These are phyloP conservation scores for Macrosteles quadrilineatus DNA, from an alignment of 1,140 invertebrate species.

Conservation along the genomic window DNA sequence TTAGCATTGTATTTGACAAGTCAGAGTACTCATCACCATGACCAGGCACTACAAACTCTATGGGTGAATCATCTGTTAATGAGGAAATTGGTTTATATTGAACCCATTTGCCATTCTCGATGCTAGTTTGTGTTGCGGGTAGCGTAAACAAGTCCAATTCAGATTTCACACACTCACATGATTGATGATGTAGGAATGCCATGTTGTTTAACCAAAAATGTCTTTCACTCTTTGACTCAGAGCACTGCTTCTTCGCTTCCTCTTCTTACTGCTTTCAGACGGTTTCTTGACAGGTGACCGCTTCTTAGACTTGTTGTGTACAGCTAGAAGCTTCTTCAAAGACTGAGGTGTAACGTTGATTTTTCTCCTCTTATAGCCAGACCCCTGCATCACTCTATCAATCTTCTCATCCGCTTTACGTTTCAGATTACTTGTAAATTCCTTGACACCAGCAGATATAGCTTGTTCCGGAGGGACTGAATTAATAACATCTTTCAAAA, in stretches of 20 bases:
- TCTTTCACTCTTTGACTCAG: neutral
- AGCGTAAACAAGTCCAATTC: constrained; percentile 16
- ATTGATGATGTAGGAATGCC: constrained; percentile 10
- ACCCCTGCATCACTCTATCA: neutral
- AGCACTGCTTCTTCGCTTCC: neutral
- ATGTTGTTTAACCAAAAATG: constrained; percentile 17
- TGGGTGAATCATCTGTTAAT: constrained; percentile 45
- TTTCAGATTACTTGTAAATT: constrained; percentile 4
- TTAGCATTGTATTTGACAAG: constrained; percentile 48
- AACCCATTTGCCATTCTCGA: too few species aligned
- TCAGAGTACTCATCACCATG: constrained; percentile 49
- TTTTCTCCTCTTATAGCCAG: constrained; percentile 6
- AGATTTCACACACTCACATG: constrained; percentile 20
- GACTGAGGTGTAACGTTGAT: constrained; percentile 7
- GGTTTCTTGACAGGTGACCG: constrained; percentile 41
- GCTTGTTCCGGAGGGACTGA: neutral
- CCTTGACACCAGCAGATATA: neutral
- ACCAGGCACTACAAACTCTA: constrained; percentile 50
- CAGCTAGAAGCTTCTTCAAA: neutral
- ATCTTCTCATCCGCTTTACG: neutral
- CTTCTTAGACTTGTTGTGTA: constrained; percentile 31
- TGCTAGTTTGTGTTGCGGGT: constrained; percentile 49
- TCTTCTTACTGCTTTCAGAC: neutral
- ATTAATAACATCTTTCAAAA: neutral
- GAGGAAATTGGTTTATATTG: too few species aligned